Base-by-base conservation (phyloP, 2,888 invertebrate species). In the Allacma fusca region DNA sequence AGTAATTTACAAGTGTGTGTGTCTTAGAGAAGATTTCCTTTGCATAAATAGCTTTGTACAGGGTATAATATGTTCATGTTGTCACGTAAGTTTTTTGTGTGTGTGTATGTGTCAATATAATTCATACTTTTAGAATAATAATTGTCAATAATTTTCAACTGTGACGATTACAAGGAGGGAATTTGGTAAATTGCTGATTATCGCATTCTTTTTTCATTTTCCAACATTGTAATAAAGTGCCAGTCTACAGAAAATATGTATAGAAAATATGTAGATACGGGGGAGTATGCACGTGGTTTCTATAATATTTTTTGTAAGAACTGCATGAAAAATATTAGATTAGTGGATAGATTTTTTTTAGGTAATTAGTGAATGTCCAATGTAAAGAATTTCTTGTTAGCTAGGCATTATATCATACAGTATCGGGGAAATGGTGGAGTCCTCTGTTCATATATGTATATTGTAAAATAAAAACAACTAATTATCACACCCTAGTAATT, bases 51-150 rank as follows among this genome's bases (percentile, higher is more conserved):
- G 62, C 62, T 74, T 74, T 74, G 74, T 74, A 74, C 74, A 74
- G 74, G 74, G 67, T 74, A 62, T 24, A 74, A 74, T 74, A 74
- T 74, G 74, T 74, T 74, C 50, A 67, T 67, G 73, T 74, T 74
- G 65, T 74, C 74, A 74, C 65, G 28, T 74, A 24, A 62, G 23
- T 62, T 62, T 62, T 62, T 62, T 62, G 1, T 59, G 19, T 23
- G 59, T 59, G 19, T 59, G 7, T 19, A 13, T 13, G n/a, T 59
- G 7, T 21, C 9, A 59, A 59, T 59, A n/a, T n/a, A n/a, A n/a
- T n/a, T 24, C 50, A 50, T 62, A 19, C 23, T 21, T 23, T 62
- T 24, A 16, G 34, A 19, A 50, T 24, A 64, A 74, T 29, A 65
- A 74, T 74, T 74, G 65, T 74, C 65, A 64, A 40, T 21, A 43